Evolutionary conservation across 2,797 vertebrate genomes (phyloP).

Genomic region (Oreonectes daqikongensis): DNA sequence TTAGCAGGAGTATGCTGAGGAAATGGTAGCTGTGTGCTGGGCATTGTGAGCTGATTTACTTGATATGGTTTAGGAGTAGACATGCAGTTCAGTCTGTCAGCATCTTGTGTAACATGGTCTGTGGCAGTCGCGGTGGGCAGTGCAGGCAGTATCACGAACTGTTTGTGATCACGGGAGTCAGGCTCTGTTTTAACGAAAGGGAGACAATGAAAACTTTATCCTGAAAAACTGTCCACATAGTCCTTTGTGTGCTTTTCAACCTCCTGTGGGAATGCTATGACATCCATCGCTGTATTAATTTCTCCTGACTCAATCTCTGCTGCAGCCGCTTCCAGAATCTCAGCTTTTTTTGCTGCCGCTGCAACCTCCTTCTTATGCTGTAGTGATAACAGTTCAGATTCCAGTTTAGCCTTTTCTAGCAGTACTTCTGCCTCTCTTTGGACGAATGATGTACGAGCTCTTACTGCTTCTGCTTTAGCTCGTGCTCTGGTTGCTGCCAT

Average conservation of each 20-base stretch:
- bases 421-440: background rate
- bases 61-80: background rate
- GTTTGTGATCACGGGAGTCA: background rate
- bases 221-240: background rate
- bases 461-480: conserved; percentile 3
- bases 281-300: background rate
- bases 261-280: conserved; percentile 6
- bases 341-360: background rate
- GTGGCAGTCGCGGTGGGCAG: too few relatives aligned
- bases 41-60: background rate
- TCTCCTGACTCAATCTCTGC: background rate
- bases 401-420: conserved; percentile 9
- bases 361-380: too few relatives aligned
- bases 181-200: background rate
- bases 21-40: background rate
- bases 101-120: background rate
- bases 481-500: too few relatives aligned
- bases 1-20: background rate
- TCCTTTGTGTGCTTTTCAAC: conserved; percentile 20
- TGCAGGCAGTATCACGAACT: background rate
- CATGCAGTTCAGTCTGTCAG: background rate
- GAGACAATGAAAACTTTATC: background rate
- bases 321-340: background rate
- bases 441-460: background rate
- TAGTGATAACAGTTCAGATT: too few relatives aligned